Conservation (phyloP, 2,888 invertebrate genomes). For the Lacanobia wlatinum region DNA sequence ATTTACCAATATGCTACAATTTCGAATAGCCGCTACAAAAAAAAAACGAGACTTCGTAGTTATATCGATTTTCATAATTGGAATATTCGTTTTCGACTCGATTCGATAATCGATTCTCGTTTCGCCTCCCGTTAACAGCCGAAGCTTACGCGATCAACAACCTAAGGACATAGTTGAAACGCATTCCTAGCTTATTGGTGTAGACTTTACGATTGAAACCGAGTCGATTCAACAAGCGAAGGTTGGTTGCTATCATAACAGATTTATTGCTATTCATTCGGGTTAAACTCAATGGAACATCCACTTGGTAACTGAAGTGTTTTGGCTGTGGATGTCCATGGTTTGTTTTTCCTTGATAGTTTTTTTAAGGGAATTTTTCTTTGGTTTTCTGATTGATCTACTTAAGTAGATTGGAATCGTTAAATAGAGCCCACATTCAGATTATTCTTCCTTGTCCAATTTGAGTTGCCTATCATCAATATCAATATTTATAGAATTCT, state of each 20-base stretch:
- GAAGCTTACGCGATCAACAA: slow-evolving; percentile 76
- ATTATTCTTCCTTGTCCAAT: no score
- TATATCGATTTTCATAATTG: background rate
- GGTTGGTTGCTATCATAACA: slow-evolving; percentile 73
- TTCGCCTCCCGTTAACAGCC: slow-evolving; percentile 37
- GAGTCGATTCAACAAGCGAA: slow-evolving; percentile 68
- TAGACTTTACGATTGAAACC: slow-evolving; percentile 73
- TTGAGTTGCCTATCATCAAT: no score
- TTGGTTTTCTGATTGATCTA: background rate
- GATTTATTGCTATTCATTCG: slow-evolving; percentile 71
- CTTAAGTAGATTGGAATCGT: no score
- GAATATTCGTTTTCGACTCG: slow-evolving; percentile 27
- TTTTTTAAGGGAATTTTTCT: background rate
- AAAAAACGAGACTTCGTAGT: background rate
- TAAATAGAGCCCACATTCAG: no score
- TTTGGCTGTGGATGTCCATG: slow-evolving; percentile 16
- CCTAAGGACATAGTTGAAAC: slow-evolving; percentile 78
- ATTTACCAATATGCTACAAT: background rate
- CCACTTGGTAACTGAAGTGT: slow-evolving; percentile 60
- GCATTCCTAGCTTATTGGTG: slow-evolving; percentile 78
- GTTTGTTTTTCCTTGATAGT: background rate
- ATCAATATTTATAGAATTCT: no score
- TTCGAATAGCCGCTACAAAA: background rate
- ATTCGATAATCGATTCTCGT: slow-evolving; percentile 38
- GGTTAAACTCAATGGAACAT: slow-evolving; percentile 66